Conservation (phyloP, 2,113 vertebrate species). For the Dendrocopos noguchii region DNA sequence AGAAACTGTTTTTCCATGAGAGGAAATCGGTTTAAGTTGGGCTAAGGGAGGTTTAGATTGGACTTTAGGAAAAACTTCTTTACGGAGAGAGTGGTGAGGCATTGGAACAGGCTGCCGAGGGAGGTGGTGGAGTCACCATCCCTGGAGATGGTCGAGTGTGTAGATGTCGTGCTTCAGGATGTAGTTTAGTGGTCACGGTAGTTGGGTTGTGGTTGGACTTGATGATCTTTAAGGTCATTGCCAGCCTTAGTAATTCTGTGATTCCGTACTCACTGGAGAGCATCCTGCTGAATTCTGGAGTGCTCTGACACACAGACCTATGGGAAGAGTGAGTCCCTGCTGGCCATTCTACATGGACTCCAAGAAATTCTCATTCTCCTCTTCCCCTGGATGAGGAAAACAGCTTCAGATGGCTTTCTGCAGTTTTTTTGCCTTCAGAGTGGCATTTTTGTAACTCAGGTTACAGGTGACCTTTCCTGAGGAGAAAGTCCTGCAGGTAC, state of each 20-base stretch:
- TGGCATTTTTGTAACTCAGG: background rate
- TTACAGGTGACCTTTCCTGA: background rate
- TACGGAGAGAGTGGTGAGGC: no score
- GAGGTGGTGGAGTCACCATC: no score
- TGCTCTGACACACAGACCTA: background rate
- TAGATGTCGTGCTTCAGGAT: no score
- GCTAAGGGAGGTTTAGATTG: no score
- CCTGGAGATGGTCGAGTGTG: no score
- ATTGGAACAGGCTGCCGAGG: no score
- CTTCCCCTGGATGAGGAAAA: background rate
- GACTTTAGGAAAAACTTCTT: no score
- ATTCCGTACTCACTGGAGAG: background rate
- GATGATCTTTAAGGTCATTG: no score
- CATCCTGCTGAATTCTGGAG: background rate
- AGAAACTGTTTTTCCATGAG: accelerated
- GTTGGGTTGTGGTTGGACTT: no score
- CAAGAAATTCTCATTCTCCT: background rate
- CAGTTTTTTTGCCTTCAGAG: background rate
- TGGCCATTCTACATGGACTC: accelerated
- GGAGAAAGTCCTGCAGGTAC: background rate
- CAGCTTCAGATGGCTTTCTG: background rate
- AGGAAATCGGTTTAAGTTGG: no score
- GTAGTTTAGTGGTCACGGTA: no score
- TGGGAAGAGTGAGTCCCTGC: background rate
- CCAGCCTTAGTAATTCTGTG: no score